phyloP scores from a whole-genome alignment of 2,113 vertebrate genomes.

The Phocoena phocoena region DNA sequence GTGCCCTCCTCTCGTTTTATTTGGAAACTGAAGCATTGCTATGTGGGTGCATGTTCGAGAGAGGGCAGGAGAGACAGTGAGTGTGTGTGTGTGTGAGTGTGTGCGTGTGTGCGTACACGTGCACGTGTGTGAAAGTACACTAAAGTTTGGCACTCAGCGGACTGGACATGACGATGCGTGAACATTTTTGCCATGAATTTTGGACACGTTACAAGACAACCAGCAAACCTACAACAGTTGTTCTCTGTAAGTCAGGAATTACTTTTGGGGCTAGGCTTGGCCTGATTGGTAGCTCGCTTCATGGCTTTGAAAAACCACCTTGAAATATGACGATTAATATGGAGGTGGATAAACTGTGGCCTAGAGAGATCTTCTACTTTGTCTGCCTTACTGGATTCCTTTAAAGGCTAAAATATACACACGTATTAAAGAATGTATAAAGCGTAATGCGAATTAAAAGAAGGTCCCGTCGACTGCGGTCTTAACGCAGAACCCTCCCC shows the following conservation, averaged over 20 bases:
- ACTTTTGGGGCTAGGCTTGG: no score
- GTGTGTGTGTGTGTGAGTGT: neutral
- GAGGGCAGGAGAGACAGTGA: neutral
- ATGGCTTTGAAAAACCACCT: neutral
- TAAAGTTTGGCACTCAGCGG: neutral
- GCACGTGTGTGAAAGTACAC: neutral
- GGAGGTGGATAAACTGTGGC: neutral
- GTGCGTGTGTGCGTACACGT: no score
- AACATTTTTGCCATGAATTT: neutral
- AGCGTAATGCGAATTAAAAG: neutral
- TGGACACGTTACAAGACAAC: neutral
- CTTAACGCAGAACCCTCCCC: rapidly evolving
- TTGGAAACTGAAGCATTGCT: neutral
- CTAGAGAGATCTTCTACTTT: neutral
- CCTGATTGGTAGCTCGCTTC: neutral
- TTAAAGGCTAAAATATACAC: neutral
- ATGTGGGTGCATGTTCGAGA: no score
- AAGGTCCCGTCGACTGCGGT: no score
- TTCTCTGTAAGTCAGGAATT: neutral
- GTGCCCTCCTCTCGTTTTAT: neutral
- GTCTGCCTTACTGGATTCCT: neutral
- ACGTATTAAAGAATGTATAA: neutral
- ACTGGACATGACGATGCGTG: neutral
- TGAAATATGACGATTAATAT: neutral
- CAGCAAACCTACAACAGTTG: no score